Conservation (phyloP, 2,797 vertebrate species). For the Acrossocheilus wenchowensis region DNA sequence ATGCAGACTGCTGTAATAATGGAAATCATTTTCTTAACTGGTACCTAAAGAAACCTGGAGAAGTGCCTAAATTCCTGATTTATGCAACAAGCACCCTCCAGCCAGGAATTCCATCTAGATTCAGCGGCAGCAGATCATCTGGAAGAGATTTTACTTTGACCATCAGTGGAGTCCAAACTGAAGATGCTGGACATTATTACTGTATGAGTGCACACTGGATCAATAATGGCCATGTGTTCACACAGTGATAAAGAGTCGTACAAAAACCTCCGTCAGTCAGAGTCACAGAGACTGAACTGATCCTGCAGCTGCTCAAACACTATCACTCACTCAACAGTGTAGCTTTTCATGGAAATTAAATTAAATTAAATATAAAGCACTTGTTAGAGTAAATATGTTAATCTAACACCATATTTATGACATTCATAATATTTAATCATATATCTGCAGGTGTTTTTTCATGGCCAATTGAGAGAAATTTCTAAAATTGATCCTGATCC, state of each 20-base stretch:
- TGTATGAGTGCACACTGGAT: background rate
- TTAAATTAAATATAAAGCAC: too few species aligned
- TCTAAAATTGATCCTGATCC: too few species aligned
- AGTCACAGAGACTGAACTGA: background rate
- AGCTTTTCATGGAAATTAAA: too few species aligned
- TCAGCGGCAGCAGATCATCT: background rate
- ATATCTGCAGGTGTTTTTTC: too few species aligned
- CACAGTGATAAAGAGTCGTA: slow-evolving; percentile 14
- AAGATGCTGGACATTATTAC: slow-evolving; percentile 21
- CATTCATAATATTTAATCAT: too few species aligned
- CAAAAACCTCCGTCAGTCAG: background rate
- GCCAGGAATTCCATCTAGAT: background rate
- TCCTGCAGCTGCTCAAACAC: background rate
- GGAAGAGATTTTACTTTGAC: background rate
- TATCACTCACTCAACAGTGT: too few species aligned
- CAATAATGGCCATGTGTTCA: background rate
- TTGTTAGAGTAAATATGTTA: too few species aligned
- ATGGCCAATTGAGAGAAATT: too few species aligned
- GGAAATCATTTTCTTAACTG: background rate
- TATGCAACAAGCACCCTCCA: accelerated
- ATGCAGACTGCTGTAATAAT: too few species aligned
- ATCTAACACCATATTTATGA: too few species aligned
- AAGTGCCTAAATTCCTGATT: background rate
- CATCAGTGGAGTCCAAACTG: slow-evolving; percentile 16
- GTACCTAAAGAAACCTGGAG: background rate